Percentiles rank a stretch among this genome's conserved stretches.
Evolutionary conservation across 2,113 vertebrate species (phyloP).

Genomic region (Todiramphus saurophagus): DNA sequence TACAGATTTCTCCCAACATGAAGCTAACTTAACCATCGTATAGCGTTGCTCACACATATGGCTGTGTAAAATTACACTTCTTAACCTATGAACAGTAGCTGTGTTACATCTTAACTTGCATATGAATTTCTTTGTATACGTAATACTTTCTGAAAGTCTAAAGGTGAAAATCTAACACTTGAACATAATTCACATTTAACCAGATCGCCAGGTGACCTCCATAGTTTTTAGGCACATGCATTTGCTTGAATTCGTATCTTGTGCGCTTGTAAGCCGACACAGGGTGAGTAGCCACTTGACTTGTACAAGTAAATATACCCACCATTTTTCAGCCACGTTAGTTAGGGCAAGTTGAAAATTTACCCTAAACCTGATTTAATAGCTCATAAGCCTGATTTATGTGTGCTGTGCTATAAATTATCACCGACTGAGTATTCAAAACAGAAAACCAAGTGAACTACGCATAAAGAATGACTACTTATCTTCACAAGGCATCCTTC

Average conservation of each 20-base stretch:
- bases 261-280: background rate
- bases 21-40: background rate
- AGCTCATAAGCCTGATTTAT: background rate
- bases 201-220: background rate
- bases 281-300: background rate
- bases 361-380: background rate
- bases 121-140: fast-evolving
- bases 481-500: background rate
- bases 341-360: background rate
- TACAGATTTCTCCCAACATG: background rate
- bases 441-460: background rate
- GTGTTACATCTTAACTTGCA: background rate
- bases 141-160: background rate
- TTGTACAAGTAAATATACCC: background rate
- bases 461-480: background rate
- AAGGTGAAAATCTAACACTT: background rate
- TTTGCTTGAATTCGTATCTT: background rate
- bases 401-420: background rate
- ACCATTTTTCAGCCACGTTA: background rate
- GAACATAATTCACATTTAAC: background rate
- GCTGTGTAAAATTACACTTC: background rate
- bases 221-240: background rate
- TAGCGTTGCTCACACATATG: background rate
- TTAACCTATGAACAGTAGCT: background rate
- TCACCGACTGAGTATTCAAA: background rate